Evolutionary conservation across 2,888 invertebrate species (phyloP).

Genomic region (Acrobasis consociella): DNA sequence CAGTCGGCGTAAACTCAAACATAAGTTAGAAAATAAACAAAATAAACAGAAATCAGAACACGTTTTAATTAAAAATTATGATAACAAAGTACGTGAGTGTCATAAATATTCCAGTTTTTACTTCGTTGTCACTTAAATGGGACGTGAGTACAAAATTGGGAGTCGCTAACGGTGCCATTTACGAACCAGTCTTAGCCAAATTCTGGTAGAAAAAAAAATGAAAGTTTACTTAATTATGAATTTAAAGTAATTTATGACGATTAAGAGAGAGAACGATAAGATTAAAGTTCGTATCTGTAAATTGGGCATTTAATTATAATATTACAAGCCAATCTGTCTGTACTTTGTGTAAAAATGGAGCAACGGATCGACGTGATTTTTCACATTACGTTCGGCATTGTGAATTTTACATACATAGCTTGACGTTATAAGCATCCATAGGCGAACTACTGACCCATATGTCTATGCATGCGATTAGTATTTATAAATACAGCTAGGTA

Average conservation of each 20-base stretch:
- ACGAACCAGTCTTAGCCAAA: conserved; percentile 28
- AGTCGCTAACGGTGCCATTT: conserved; percentile 57
- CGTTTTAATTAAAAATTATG: conserved; percentile 59
- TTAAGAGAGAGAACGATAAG: background rate
- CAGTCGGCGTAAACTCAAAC: background rate
- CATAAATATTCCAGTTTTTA: conserved; percentile 61
- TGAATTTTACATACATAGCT: no score
- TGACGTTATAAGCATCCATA: no score
- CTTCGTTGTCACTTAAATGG: conserved; percentile 60
- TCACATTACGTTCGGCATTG: no score
- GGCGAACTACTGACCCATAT: no score
- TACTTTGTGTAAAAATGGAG: no score
- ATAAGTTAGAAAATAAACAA: conserved; percentile 11
- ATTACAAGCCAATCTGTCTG: no score
- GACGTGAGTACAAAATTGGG: conserved; percentile 57
- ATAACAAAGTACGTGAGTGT: conserved; percentile 62
- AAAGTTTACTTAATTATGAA: background rate
- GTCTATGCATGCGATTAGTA: no score
- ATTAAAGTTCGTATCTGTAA: no score
- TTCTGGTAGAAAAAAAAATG: conserved; percentile 10
- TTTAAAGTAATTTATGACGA: conserved; percentile 4
- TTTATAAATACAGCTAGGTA: no score
- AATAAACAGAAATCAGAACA: conserved; percentile 45
- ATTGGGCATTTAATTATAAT: no score
- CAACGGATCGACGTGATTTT: no score